Conservation (phyloP, 2,797 vertebrate species). For the Selene dorsalis region DNA sequence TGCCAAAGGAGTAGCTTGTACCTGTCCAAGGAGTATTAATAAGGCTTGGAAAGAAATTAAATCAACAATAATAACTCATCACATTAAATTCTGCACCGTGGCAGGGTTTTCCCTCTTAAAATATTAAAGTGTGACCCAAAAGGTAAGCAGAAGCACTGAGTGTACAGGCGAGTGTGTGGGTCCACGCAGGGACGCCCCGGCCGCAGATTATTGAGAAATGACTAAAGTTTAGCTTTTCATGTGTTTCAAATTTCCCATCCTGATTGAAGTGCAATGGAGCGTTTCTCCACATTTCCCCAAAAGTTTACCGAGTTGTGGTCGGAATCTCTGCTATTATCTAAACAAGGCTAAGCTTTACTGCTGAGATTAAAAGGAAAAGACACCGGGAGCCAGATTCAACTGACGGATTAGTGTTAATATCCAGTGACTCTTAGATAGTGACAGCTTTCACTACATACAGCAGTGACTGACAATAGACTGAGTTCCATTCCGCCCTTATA, state of each 20-base stretch:
- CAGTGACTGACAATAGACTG: conserved; percentile 5
- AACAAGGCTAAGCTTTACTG: conserved; percentile 58
- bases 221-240: conserved; percentile 68
- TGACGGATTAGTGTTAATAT: conserved; percentile 19
- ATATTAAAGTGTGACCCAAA: conserved; percentile 41
- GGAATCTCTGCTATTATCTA: conserved; percentile 70
- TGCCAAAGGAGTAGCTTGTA: conserved; percentile 63
- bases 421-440: conserved; percentile 22
- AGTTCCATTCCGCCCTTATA: neutral
- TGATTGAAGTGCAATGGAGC: conserved; percentile 76
- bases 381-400: conserved; percentile 13
- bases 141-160: conserved; percentile 17
- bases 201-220: conserved; percentile 73
- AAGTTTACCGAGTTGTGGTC: conserved; percentile 78
- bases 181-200: conserved; percentile 10
- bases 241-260: conserved; percentile 81
- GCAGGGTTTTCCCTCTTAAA: conserved; percentile 48
- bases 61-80: conserved; percentile 64
- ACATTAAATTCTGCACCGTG: conserved; percentile 34
- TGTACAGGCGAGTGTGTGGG: conserved; percentile 11
- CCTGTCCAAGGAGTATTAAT: conserved; percentile 59
- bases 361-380: conserved; percentile 47
- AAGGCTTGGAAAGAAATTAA: conserved; percentile 59
- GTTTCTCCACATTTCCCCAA: conserved; percentile 66
- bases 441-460: conserved; percentile 21